Conservation (phyloP, 2,797 vertebrate genomes). For the Orientallactaga sibirica region DNA sequence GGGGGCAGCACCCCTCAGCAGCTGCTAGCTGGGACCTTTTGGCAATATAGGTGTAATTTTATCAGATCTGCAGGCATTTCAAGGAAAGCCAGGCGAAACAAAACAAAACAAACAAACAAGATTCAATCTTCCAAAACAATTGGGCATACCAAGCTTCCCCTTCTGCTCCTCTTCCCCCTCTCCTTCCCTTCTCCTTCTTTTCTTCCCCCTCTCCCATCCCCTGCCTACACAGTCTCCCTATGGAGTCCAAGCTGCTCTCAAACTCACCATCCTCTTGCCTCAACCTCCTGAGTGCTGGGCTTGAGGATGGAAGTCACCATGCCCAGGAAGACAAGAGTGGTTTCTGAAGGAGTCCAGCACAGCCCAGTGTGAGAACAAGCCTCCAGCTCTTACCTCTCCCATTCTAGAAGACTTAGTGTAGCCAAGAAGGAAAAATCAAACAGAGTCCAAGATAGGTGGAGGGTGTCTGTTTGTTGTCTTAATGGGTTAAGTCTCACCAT, state of each 20-base stretch:
- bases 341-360: not conserved
- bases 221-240: not conserved
- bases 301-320: too few relatives aligned
- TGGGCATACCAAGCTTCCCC: not conserved
- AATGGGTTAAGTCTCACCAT: conserved; percentile 73
- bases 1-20: not conserved
- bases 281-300: not conserved
- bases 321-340: rapidly evolving
- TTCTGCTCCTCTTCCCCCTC: too few relatives aligned
- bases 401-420: not conserved
- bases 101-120: not conserved
- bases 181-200: too few relatives aligned
- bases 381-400: not conserved
- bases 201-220: not conserved
- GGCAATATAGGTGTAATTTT: not conserved
- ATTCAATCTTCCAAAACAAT: not conserved
- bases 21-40: too few relatives aligned
- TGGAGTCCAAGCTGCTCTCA: not conserved
- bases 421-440: conserved; percentile 15
- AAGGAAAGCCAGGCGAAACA: not conserved
- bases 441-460: conserved; percentile 7
- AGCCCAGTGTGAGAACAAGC: rapidly evolving
- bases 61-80: not conserved
- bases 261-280: not conserved
- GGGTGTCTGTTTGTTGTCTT: conserved; percentile 69